Conservation (phyloP, 2,113 vertebrate genomes). For the Ardeotis arabs region DNA sequence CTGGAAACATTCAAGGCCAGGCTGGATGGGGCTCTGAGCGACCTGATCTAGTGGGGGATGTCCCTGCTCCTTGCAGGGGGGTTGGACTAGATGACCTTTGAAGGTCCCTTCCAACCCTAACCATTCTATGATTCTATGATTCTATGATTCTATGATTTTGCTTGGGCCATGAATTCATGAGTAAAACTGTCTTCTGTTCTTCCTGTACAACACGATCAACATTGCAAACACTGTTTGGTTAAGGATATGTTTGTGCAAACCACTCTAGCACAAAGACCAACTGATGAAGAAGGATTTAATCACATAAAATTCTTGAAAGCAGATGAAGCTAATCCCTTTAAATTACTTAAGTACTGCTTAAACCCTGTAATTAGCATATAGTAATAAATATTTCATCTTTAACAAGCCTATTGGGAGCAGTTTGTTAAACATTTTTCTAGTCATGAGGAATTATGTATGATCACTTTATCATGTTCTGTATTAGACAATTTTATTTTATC, state of each 20-base stretch:
- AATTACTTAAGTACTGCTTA: slow-evolving; percentile 31
- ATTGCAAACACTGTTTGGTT: neutral
- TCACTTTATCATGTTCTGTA: neutral
- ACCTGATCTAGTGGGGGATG: no score
- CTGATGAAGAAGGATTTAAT: neutral
- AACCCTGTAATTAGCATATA: slow-evolving; percentile 47
- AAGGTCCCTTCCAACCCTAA: no score
- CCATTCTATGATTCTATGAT: no score
- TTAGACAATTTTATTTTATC: neutral
- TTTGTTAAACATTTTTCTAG: slow-evolving; percentile 45
- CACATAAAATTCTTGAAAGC: neutral
- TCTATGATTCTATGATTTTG: no score
- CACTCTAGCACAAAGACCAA: neutral
- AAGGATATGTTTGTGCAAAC: neutral
- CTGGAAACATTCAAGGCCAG: no score
- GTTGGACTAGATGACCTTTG: no score
- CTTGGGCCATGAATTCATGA: neutral
- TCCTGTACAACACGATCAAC: neutral
- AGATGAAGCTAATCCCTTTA: neutral
- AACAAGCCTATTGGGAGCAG: slow-evolving; percentile 42
- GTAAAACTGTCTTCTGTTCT: neutral
- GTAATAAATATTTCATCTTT: slow-evolving; percentile 57
- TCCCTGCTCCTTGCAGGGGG: no score
- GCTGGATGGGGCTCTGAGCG: no score
- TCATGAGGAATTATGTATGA: neutral